A percentile compares a stretch with the other conserved stretches of the same genome.
phyloP scores from a whole-genome alignment of 2,113 vertebrate genomes.

The Poeciliopsis prolifica region DNA sequence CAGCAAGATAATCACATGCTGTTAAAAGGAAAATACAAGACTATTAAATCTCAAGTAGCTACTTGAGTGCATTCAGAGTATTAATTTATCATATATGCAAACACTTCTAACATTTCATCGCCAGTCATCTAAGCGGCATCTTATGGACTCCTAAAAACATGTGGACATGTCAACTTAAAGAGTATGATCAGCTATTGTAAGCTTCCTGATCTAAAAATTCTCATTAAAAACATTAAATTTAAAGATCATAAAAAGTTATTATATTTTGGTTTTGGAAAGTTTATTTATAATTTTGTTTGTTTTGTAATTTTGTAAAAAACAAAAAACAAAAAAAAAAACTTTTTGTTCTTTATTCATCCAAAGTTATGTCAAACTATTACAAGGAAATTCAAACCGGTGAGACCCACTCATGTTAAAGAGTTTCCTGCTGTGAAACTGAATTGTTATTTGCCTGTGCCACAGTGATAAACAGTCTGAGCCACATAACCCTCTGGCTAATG shows the following conservation, averaged over 20 bases:
- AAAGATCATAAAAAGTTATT: background rate
- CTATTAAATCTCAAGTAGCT: slow-evolving; percentile 3
- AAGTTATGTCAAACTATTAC: too few relatives aligned
- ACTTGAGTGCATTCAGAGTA: too few relatives aligned
- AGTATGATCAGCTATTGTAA: background rate
- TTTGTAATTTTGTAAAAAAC: too few relatives aligned
- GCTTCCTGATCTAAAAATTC: background rate
- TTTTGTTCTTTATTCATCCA: too few relatives aligned
- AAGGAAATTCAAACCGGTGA: background rate
- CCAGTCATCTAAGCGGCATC: background rate
- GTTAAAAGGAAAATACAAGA: slow-evolving; percentile 35
- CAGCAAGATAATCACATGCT: slow-evolving; percentile 49
- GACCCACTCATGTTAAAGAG: background rate
- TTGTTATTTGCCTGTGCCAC: background rate
- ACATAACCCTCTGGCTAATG: background rate
- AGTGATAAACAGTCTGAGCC: slow-evolving; percentile 8
- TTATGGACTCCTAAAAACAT: background rate
- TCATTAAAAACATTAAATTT: background rate
- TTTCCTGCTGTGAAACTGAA: slow-evolving; percentile 1
- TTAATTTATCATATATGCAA: too few relatives aligned
- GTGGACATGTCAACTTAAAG: background rate
- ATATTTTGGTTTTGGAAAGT: background rate
- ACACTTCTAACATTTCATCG: background rate
- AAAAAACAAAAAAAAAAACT: too few relatives aligned
- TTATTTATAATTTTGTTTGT: background rate